Evolutionary conservation across 2,888 invertebrate genomes (phyloP), one percentile per base, ranked within the genome.

Genomic region (Gastracanthus pulcherrimus): DNA sequence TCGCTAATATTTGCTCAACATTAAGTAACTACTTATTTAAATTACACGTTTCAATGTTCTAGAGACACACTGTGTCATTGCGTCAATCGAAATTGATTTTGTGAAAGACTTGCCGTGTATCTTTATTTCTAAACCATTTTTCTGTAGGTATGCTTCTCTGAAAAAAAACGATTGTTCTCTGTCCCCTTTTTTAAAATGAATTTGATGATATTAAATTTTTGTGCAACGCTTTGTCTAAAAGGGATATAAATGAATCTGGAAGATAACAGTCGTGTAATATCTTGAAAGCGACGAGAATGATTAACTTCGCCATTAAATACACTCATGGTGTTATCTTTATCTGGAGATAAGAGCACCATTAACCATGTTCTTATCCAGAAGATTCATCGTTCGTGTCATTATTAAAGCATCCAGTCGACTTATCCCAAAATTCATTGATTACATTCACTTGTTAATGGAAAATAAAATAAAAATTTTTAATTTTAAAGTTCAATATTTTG

Each of bases 241-340:
- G 38, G n/a, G 64, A 38, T 26, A 13, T n/a, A 36, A 79, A 55
- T 60, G 51, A 58, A 48, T 41, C 60, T n/a, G 0, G 9, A 48
- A 16, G 41, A 58, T 79, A 62, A 36, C 1, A 11, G 26, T 16
- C 7, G 16, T n/a, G n/a, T 66, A 66, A 66, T 64, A 72, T 72
- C 58, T 45, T 19, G 11, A 11, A 9, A 45, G 72, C 58, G 66
- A 72, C 34, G 26, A 13, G 64, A 79, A 60, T 60, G 74, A 79
- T 66, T 79, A 58, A 72, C 26, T 74, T 67, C n/a, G 13, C 74
- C 48, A 74, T 72, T 79, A 74, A 74, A 58, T 48, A 45, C n/a
- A 67, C 23, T 79, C 79, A 74, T 67, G 66, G 78, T 38, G 38
- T 34, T 72, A 79, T 79, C 66, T 55, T 38, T 60, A 74, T 66